Evolutionary conservation across 2,113 vertebrate species (phyloP), one percentile per base, ranked within the genome.

Genomic region (Tautogolabrus adspersus): DNA sequence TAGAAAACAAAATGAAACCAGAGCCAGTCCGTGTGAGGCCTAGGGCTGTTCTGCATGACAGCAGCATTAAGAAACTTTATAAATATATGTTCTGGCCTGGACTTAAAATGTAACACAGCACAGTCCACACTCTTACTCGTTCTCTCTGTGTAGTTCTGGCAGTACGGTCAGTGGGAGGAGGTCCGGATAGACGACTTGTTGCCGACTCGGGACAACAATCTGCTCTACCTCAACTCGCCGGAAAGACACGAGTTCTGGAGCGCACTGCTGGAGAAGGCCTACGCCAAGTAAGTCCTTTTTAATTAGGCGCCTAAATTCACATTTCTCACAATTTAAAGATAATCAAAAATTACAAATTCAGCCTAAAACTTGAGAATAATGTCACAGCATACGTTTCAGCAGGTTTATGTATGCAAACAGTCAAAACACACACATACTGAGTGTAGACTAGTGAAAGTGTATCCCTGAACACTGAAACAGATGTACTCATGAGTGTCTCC

Each of bases 191-290:
- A 95, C 1, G 94, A 95, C 86, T 44, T 89, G 55, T 66, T 95
- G 85, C 94, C 93, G 0, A 94, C 94, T 15, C 0, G 11, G 10
- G 11, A 80, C 4, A 85, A 90, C 52, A 3, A 72, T 0, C 90
- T 95, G 67, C 42, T 94, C 38, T 95, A 86, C 75, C 87, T 95
- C 26, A 88, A 70, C 38, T 94, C 93, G 2, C 85, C 90, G 0
- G 75, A 89, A 0, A 80, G 5, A 56, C 1, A 79, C 0, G 94
- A 95, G 88, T 95, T 94, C 87, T 95, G 94, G 94, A 94, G 92
- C 76, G 63, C 93, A 0, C 91, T 95, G 75, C 90, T 95, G 83
- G 94, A 95, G 75, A 95, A 95, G 69, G 94, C 94, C 44, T 95
- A 95, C 4, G 94, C 94, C 72, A 95, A 95, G 94, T 95, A 57